Percentiles rank a stretch among this genome's conserved stretches.
Conservation (phyloP, 37 sponge, comb jelly and placozoan species). For the Aphrocallistes beatrix region DNA sequence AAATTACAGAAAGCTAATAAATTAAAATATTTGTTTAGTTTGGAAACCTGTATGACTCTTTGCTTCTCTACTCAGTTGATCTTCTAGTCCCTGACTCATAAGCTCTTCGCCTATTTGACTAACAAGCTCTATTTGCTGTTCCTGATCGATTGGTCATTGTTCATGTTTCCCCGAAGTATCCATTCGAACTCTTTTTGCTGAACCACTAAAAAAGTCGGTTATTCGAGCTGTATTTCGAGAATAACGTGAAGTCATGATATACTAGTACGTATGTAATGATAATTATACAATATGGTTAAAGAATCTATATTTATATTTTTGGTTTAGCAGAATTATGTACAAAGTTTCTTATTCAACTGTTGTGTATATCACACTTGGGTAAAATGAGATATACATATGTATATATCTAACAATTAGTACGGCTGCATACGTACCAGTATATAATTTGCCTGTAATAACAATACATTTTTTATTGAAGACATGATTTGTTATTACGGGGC, state of each 20-base stretch:
- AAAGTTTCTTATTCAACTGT: too few species aligned
- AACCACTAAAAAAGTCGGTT: not conserved
- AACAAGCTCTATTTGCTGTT: not conserved
- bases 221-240: not conserved
- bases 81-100: not conserved
- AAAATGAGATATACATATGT: too few species aligned
- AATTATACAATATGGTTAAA: too few species aligned
- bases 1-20: not conserved
- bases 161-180: not conserved
- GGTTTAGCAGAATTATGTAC: too few species aligned
- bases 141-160: not conserved
- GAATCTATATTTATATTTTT: too few species aligned
- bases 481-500: too few species aligned
- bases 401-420: too few species aligned
- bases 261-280: too few species aligned
- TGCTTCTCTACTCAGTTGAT: not conserved
- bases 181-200: not conserved
- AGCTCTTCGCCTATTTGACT: not conserved
- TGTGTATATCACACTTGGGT: too few species aligned
- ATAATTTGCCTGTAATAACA: too few species aligned
- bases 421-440: too few species aligned
- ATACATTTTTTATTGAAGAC: too few species aligned
- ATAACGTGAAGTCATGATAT: not conserved
- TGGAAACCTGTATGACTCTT: not conserved
- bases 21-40: not conserved